A percentile compares a stretch with the other conserved stretches of the same genome.
Evolutionary conservation across 2,113 vertebrate genomes (phyloP).

Genomic region (Glareola pratincola): DNA sequence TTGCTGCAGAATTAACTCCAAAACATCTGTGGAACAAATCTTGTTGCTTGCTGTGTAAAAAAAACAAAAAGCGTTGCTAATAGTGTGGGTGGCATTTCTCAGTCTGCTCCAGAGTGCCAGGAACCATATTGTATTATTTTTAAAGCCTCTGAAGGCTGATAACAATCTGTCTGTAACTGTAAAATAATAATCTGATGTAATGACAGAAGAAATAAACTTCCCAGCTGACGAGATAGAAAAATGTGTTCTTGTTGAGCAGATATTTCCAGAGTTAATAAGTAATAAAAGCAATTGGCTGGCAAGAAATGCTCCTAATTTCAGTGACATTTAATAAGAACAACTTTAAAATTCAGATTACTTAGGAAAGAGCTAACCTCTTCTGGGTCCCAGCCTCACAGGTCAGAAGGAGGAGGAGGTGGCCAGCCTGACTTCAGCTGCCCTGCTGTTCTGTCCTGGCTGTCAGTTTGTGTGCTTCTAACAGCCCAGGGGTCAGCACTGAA

Average conservation of each 20-base stretch:
- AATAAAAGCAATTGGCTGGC: not conserved
- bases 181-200: slow-evolving; percentile 37
- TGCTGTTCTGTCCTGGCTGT: not conserved
- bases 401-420: not conserved
- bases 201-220: slow-evolving; percentile 36
- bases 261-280: slow-evolving; percentile 2
- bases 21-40: slow-evolving; percentile 17
- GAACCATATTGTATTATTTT: slow-evolving; percentile 53
- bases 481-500: not conserved
- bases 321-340: not conserved
- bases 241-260: not conserved
- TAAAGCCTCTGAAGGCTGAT: slow-evolving; percentile 29
- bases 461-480: not conserved
- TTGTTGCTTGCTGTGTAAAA: not conserved
- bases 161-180: slow-evolving; percentile 32
- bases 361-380: not conserved
- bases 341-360: not conserved
- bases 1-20: slow-evolving; percentile 14
- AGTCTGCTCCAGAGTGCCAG: slow-evolving; percentile 23
- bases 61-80: not conserved
- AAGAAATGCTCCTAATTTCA: not conserved
- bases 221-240: slow-evolving; percentile 16
- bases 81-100: slow-evolving; percentile 35
- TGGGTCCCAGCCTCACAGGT: not conserved
- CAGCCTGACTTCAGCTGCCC: not conserved